These are phyloP conservation scores for Eidolon dupreanum DNA, from an alignment of 2,797 vertebrate species.

Conservation along the genomic window DNA sequence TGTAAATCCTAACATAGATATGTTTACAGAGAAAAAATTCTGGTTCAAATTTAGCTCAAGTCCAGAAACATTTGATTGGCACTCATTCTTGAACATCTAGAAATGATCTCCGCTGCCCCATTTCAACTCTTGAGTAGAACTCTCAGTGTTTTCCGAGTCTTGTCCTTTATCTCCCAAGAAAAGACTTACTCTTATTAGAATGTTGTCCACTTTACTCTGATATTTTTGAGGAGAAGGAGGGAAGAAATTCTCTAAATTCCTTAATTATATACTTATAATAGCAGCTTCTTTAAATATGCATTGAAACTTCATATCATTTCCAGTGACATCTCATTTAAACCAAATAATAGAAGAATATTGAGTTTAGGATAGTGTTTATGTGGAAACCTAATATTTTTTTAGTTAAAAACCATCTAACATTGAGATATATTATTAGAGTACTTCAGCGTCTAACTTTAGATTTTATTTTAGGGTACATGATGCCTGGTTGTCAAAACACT, in stretches of 20 bases:
- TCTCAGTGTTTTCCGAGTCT: background rate
- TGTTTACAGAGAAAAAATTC: background rate
- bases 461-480: conserved; percentile 89
- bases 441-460: conserved; percentile 51
- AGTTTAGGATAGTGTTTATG: background rate
- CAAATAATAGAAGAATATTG: conserved; percentile 40
- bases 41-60: background rate
- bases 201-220: background rate
- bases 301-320: conserved; percentile 8
- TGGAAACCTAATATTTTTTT: conserved; percentile 32
- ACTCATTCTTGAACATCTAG: background rate
- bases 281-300: conserved; percentile 1
- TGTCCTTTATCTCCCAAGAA: background rate
- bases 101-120: background rate
- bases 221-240: conserved; percentile 1
- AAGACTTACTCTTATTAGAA: background rate
- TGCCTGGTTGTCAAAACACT: conserved; percentile 90
- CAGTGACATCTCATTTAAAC: background rate
- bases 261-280: conserved; percentile 31
- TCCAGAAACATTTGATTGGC: background rate
- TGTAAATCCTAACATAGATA: background rate
- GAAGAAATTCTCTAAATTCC: background rate
- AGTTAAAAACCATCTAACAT: background rate
- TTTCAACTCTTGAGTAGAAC: background rate
- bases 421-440: background rate